These are phyloP conservation scores for Carcharodon carcharias DNA, from an alignment of 2,797 vertebrate genomes.

Conservation along the genomic window DNA sequence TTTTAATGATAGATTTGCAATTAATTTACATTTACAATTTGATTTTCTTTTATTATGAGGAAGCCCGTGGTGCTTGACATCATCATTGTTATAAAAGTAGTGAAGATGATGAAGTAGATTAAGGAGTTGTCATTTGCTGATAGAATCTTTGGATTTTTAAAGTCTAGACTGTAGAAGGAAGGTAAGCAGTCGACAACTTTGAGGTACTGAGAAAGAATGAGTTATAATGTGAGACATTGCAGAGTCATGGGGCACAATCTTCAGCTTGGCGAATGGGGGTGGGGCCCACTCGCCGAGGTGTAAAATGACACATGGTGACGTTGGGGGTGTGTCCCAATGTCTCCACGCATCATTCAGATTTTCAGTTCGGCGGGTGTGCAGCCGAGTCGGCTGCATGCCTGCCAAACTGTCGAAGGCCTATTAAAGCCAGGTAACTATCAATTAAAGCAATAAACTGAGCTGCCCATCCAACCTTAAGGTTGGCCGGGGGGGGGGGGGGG, in stretches of 20 bases:
- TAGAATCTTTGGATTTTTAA: background rate
- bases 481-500: too few species aligned
- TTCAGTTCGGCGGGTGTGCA: background rate
- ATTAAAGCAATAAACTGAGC: too few species aligned
- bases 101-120: background rate
- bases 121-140: background rate
- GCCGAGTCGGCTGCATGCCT: too few species aligned
- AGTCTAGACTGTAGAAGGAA: background rate
- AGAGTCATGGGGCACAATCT: too few species aligned
- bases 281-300: too few species aligned
- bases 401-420: too few species aligned
- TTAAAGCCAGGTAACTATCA: too few species aligned
- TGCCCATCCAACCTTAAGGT: too few species aligned
- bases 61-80: background rate
- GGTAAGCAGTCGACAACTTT: background rate
- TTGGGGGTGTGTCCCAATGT: too few species aligned
- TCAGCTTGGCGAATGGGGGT: too few species aligned
- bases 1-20: background rate
- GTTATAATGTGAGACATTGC: background rate
- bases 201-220: background rate
- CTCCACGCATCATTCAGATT: too few species aligned
- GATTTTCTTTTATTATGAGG: background rate
- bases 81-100: background rate
- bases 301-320: too few species aligned
- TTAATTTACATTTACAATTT: background rate